Conservation (phyloP, 2,113 vertebrate genomes). For the Vimba vimba region DNA sequence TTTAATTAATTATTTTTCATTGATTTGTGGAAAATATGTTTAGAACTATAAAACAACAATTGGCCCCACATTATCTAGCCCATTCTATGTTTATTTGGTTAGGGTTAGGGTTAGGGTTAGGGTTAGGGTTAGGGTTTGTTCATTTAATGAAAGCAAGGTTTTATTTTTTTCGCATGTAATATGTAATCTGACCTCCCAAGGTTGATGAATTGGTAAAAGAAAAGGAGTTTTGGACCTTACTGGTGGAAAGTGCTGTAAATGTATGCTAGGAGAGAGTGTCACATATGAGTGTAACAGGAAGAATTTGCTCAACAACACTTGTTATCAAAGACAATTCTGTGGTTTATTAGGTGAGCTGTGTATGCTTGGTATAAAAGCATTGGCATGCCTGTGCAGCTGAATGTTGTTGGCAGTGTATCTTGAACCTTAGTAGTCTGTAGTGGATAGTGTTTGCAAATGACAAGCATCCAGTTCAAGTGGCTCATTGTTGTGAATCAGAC, state of each 20-base stretch:
- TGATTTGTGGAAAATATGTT: no score
- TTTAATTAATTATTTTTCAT: no score
- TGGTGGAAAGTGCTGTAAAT: background rate
- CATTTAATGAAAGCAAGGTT: background rate
- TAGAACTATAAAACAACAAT: background rate
- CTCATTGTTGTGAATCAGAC: constrained; percentile 21
- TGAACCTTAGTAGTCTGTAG: background rate
- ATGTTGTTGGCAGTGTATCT: background rate
- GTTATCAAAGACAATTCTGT: no score
- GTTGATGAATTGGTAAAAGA: background rate
- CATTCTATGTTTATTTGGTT: background rate
- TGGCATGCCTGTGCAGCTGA: background rate
- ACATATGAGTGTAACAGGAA: background rate
- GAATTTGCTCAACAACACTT: background rate
- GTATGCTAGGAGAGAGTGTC: background rate
- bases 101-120: no score
- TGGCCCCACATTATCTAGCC: background rate
- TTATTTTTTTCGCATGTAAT: background rate
- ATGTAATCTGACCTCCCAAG: background rate
- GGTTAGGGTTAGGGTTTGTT: background rate
- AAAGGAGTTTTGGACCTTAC: background rate
- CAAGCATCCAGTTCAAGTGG: constrained; percentile 7
- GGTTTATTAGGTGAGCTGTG: background rate
- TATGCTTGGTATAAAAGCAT: background rate
- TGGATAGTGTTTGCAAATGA: constrained; percentile 6